Conservation (phyloP, 2,888 invertebrate genomes). For the Cybosia mesomella region DNA sequence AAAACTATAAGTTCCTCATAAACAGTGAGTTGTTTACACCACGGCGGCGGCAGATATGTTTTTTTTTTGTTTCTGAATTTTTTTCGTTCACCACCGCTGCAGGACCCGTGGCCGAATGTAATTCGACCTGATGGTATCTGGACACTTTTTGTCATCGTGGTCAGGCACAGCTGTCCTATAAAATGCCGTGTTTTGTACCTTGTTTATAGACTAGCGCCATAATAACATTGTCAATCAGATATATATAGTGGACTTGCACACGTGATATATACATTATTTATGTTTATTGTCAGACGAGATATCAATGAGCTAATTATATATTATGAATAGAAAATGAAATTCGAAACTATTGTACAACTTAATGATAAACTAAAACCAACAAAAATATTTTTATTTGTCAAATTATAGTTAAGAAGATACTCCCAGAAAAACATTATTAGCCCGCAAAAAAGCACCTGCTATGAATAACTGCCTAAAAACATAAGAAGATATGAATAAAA, state of each 20-base stretch:
- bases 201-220: constrained; percentile 73
- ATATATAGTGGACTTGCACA: constrained; percentile 31
- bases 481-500: constrained; percentile 80
- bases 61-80: constrained; percentile 66
- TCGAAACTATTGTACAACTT: background rate
- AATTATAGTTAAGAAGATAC: constrained; percentile 12
- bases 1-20: constrained; percentile 71
- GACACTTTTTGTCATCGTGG: constrained; percentile 82
- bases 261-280: constrained; percentile 37
- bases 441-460: constrained; percentile 33
- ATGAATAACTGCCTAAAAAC: constrained; percentile 55
- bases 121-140: constrained; percentile 85
- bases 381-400: constrained; percentile 12
- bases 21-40: constrained; percentile 77
- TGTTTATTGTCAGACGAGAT: background rate
- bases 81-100: constrained; percentile 67
- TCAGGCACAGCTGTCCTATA: constrained; percentile 83
- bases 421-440: constrained; percentile 19
- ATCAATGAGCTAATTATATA: constrained; percentile 9
- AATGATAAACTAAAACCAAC: constrained; percentile 10
- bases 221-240: constrained; percentile 58
- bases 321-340: constrained; percentile 5
- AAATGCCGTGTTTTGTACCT: constrained; percentile 71
- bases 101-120: constrained; percentile 79
- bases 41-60: constrained; percentile 59